Evolutionary conservation across 2,888 invertebrate genomes (phyloP), one percentile per base, ranked within the genome.

Genomic region (Temnothorax ravouxi): DNA sequence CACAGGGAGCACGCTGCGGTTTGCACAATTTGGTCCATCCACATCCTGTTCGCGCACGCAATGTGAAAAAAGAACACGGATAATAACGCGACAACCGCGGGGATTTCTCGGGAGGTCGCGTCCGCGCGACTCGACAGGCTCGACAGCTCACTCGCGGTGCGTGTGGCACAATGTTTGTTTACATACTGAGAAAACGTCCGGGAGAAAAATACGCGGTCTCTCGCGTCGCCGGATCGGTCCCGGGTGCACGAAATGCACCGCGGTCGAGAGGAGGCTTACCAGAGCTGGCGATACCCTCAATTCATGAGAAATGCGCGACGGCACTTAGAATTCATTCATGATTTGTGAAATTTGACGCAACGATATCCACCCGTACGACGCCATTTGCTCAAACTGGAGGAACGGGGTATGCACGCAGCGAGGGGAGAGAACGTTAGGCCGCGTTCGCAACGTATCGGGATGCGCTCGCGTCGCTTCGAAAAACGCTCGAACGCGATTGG

Each of bases 371-470:
- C 95, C 93, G 92, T 91, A 92, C 92, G 95, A 95, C 95, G 95
- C 95, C 95, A 95, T 95, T 95, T 95, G 94, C 95, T 95, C 94
- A 93, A 93, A 94, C 95, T 93, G 93, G 91, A 88, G 83, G 15
- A 62, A 62, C 34, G 29, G 34, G 54, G 71, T 25, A 38, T 3
- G 18, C 84, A 54, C 8, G 41, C 84, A 69, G 76, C 77, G 80
- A 79, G 80, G 82, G 84, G 71, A 50, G 82, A 15, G 52, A 56
- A 56, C 5, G 52, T 83, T 59, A 80, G 66, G 85, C 66, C 50
- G 47, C 41, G 29, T n/a, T 66, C 64, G 64, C 84, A 88, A 83
- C 21, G 75, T 13, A 44, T 38, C 15, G 6, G 18, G 6, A 13
- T 3, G 29, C 13, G 34, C 21, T 25, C 21, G 41, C 25, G 15